phyloP scores from a whole-genome alignment of 2,888 invertebrate genomes.

The Dryococelus australis region DNA sequence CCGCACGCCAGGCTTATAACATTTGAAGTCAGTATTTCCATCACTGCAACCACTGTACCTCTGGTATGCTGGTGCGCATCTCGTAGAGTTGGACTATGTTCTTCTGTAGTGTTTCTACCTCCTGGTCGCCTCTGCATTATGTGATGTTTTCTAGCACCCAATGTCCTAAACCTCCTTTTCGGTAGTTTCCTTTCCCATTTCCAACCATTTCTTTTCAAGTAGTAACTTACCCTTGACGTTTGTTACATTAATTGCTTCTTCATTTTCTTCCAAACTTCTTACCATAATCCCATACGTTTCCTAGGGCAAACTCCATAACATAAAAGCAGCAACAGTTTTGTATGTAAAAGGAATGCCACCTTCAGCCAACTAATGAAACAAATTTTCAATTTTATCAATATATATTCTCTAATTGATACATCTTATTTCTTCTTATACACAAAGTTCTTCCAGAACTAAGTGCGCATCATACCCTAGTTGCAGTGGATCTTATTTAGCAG shows the following conservation, averaged over 20 bases:
- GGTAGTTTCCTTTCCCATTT: neutral
- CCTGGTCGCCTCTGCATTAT: neutral
- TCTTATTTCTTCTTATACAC: neutral
- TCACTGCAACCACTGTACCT: neutral
- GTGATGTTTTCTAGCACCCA: neutral
- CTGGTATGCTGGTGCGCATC: neutral
- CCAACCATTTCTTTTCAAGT: neutral
- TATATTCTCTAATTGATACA: neutral
- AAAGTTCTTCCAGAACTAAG: conserved; percentile 8
- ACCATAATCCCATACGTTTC: neutral
- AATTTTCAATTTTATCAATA: neutral
- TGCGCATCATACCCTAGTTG: neutral
- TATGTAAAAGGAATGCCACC: neutral
- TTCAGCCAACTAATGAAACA: neutral
- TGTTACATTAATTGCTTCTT: neutral
- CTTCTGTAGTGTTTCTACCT: neutral
- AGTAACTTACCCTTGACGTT: neutral
- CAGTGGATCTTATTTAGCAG: neutral
- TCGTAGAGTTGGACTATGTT: neutral
- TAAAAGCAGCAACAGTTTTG: neutral
- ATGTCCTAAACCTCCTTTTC: neutral
- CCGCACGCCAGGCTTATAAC: neutral
- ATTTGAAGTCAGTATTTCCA: neutral
- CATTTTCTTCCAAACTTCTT: neutral
- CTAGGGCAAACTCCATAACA: neutral